Evolutionary conservation across 2,888 invertebrate species (phyloP).

Genomic region (Cephus rjabovi): DNA sequence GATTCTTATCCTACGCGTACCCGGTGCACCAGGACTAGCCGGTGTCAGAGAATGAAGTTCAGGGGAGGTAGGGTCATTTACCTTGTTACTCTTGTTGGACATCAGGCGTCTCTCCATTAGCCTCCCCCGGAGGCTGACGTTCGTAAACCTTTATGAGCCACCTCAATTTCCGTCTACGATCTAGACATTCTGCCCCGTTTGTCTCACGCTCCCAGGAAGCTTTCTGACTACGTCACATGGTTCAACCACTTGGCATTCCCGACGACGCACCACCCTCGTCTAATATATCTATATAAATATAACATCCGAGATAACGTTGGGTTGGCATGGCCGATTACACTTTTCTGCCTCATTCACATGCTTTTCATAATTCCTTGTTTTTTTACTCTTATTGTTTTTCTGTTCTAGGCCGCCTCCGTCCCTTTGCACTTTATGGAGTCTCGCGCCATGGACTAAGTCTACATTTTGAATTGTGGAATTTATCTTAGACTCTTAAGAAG

Average conservation of each 20-base stretch:
- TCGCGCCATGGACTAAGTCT: not conserved
- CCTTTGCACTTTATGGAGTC: not conserved
- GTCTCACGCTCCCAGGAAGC: slow-evolving; percentile 14
- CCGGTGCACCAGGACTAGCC: not conserved
- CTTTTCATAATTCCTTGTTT: not conserved
- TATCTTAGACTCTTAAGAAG: not conserved
- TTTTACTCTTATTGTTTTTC: not conserved
- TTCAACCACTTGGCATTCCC: not conserved
- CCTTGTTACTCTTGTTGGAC: slow-evolving; percentile 1
- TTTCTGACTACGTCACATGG: not conserved
- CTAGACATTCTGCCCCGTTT: slow-evolving; percentile 20
- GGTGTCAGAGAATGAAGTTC: not conserved
- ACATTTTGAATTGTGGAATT: not conserved
- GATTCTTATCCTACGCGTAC: not conserved
- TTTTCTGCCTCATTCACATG: not conserved
- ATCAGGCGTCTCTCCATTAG: slow-evolving; percentile 32
- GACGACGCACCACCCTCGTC: not conserved
- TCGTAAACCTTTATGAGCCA: slow-evolving; percentile 38
- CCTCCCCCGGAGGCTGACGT: slow-evolving; percentile 26
- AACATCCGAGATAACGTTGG: not conserved
- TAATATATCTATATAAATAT: not conserved
- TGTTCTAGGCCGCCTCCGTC: not conserved
- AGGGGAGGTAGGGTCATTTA: not conserved
- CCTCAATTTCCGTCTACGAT: slow-evolving; percentile 36
- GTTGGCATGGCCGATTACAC: not conserved